phyloP scores from a whole-genome alignment of 1,140 invertebrate species.

The Ruditapes philippinarum region DNA sequence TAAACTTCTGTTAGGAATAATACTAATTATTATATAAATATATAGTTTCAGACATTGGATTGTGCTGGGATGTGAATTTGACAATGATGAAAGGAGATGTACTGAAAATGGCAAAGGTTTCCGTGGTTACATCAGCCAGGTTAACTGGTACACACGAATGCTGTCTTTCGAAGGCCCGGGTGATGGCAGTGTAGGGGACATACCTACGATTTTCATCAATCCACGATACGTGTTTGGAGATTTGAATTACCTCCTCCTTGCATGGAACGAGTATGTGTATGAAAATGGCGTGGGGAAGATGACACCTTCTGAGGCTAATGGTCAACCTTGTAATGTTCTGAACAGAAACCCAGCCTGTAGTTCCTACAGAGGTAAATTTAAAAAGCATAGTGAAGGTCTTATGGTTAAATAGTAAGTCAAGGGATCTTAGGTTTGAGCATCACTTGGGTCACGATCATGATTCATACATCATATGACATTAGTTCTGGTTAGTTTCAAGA shows the following conservation, averaged over 20 bases:
- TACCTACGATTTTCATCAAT: conserved; percentile 90
- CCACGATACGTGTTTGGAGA: conserved; percentile 8
- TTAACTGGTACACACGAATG: conserved; percentile 96
- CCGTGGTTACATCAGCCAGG: conserved; percentile 97
- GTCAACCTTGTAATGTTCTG: neutral
- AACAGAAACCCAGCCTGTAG: conserved; percentile 41
- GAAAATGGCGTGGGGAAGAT: conserved; percentile 54
- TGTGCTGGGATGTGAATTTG: conserved; percentile 92
- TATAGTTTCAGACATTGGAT: conserved; percentile 94
- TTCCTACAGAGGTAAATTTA: conserved; percentile 17
- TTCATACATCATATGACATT: too few relatives aligned
- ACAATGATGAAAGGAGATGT: conserved; percentile 90
- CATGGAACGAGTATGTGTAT: conserved; percentile 69
- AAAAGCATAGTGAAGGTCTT: too few relatives aligned
- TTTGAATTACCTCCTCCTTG: conserved; percentile 5
- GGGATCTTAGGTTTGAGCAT: too few relatives aligned
- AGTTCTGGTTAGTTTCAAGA: too few relatives aligned
- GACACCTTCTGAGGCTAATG: conserved; percentile 16
- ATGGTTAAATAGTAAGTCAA: too few relatives aligned
- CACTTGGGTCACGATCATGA: too few relatives aligned
- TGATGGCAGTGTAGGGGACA: conserved; percentile 87
- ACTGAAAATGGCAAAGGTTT: conserved; percentile 94
- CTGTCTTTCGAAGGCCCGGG: neutral
- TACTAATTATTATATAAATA: too few relatives aligned
- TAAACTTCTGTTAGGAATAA: too few relatives aligned